phyloP scores from a whole-genome alignment of 2,888 invertebrate genomes.

The Dione juno region DNA sequence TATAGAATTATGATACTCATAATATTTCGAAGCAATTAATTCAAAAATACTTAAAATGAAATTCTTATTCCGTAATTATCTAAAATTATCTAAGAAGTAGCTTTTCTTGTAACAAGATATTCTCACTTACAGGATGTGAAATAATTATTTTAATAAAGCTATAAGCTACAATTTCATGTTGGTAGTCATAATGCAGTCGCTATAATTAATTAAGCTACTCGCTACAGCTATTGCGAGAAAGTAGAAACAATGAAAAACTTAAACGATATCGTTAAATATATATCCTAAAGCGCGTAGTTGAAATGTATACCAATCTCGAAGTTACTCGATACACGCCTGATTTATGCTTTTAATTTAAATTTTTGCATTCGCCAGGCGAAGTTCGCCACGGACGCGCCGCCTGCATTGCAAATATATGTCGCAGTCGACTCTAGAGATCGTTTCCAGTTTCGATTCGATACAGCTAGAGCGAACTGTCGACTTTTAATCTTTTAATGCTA shows the following conservation, averaged over 20 bases:
- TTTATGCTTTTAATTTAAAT: constrained; percentile 85
- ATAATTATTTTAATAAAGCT: constrained; percentile 49
- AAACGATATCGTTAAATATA: constrained; percentile 52
- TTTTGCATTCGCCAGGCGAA: constrained; percentile 82
- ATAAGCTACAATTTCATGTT: constrained; percentile 35
- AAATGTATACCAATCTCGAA: constrained; percentile 79
- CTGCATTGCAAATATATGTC: constrained; percentile 82
- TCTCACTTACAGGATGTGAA: constrained; percentile 49
- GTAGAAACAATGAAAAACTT: constrained; percentile 26
- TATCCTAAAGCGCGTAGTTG: constrained; percentile 66
- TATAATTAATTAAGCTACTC: constrained; percentile 2
- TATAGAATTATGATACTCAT: constrained; percentile 80
- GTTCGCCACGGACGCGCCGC: constrained; percentile 78
- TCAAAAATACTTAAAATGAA: constrained; percentile 67
- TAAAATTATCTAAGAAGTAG: constrained; percentile 66
- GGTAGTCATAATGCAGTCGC: constrained; percentile 7
- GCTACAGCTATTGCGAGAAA: constrained; percentile 16
- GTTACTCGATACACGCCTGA: constrained; percentile 82
- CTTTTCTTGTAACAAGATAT: constrained; percentile 56
- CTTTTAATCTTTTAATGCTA: constrained; percentile 83
- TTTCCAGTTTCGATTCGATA: constrained; percentile 75
- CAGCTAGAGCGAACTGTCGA: constrained; percentile 76
- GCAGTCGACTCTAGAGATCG: constrained; percentile 72
- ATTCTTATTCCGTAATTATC: constrained; percentile 70
- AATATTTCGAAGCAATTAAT: constrained; percentile 79